Conservation (phyloP, 2,888 invertebrate genomes). For the Plagodis dolabraria region DNA sequence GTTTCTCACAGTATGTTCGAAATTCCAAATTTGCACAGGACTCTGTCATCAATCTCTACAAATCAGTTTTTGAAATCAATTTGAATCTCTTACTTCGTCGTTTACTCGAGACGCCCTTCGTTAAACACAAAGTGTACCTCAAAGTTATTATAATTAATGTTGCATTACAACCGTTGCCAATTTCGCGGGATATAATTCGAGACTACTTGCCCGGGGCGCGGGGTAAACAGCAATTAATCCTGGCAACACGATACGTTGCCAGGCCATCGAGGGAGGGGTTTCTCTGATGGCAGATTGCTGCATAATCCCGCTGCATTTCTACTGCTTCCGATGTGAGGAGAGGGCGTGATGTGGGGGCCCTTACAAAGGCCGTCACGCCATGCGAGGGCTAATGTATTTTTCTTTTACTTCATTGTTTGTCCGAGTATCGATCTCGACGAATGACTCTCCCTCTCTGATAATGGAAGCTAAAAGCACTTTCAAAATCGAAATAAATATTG, state of each 20-base stretch:
- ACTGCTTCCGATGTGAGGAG: conserved; percentile 74
- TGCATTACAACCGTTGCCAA: conserved; percentile 72
- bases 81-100: conserved; percentile 5
- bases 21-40: conserved; percentile 7
- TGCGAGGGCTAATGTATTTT: conserved; percentile 62
- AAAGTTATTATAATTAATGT: conserved; percentile 68
- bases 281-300: conserved; percentile 72
- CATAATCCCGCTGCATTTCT: conserved; percentile 78
- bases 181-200: conserved; percentile 74
- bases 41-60: conserved; percentile 4
- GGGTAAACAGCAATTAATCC: conserved; percentile 83
- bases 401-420: conserved; percentile 63
- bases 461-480: conserved; percentile 33
- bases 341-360: conserved; percentile 60
- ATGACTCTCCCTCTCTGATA: conserved; percentile 42
- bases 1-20: conserved; percentile 4
- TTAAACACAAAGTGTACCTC: conserved; percentile 52
- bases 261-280: conserved; percentile 49
- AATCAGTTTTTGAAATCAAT: not conserved
- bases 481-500: conserved; percentile 17
- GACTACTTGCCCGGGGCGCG: conserved; percentile 64
- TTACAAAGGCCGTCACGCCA: conserved; percentile 54
- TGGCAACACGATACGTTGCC: conserved; percentile 74
- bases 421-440: conserved; percentile 56
- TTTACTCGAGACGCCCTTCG: conserved; percentile 28